Base-by-base conservation (phyloP, 2,888 invertebrate genomes). In the Agrotis clavis region DNA sequence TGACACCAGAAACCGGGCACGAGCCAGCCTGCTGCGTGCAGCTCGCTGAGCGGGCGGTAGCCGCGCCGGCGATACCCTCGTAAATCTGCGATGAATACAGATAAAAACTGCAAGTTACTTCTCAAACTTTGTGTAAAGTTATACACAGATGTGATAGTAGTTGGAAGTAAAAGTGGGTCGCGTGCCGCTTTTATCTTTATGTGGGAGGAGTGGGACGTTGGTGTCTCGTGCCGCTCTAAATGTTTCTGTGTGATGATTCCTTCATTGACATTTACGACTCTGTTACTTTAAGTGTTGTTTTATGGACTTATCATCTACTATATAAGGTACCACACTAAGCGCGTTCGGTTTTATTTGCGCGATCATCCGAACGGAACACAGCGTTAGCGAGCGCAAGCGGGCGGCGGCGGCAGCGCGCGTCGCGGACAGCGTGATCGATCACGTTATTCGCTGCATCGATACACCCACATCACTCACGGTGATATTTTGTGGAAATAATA, bases 31-130 rank as follows among this genome's bases (percentile, higher is more conserved):
- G 59, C 21, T 64, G 35, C 67, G 66, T 30, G 51, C 59, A 48
- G 2, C 19, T 2, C 35, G n/a, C n/a, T 35, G 57, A 35, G 51
- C 11, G 35, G 11, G 19, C 50, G 18, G 47, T 2, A 11, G 48
- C 19, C 7, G n/a, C 48, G 35, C 18, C 18, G 18, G 4, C 62
- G 25, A 48, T 4, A 48, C 66, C 60, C 71, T 81, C 74, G 67
- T 74, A 71, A 73, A 62, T 73, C 57, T 30, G 21, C 61, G 60
- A 71, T 51, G 66, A 74, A 63, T 57, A 50, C 54, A 59, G 60
- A 81, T 81, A 74, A 71, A 81, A 81, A 74, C 74, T 71, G 71
- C 71, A 69, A 78, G 62, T 82, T 64, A 71, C 66, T 69, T 48
- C 25, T 53, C 9, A 65, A 70, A 77, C 41, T 60, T 61, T 51